Base-by-base conservation (phyloP, 2,113 vertebrate genomes). In the Pygoscelis antarcticus region DNA sequence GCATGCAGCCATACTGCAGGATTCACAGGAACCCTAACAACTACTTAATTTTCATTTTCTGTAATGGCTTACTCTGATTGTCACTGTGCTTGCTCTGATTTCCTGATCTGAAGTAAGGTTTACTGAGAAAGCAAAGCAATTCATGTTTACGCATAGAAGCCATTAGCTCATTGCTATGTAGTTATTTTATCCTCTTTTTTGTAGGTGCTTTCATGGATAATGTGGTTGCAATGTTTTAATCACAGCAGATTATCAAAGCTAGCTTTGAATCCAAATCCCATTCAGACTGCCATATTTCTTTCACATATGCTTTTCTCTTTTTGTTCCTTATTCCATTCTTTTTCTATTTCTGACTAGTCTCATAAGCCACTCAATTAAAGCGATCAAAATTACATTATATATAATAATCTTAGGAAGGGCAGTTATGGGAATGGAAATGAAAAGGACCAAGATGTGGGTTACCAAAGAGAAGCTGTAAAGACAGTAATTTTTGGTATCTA, bases 401-500 rank as follows among this genome's bases (percentile, higher is more conserved):
- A 49, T 94, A 90, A 95, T 87, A 93, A 92, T 64, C 21, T 94
- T 96, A 89, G 78, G 57, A 92, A 82, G 61, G 3, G 23, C 34
- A 97, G 77, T 96, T 95, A 96, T 10, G 25, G 30, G 17, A 96
- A 96, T 95, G 40, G 83, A 98, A 98, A 97, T 92, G 65, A 91
- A 97, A 97, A 96, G 32, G 46, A 81, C 61, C 8, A 75, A 66
- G 3, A 78, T 66, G 23, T 40, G 49, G 36, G 42, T 92, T 97
- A 89, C 89, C n/a, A 93, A 34, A 92, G 20, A 95, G 44, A 94
- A 91, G 20, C 11, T 95, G 9, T 87, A 92, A 85, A 96, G 81
- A 92, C 75, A 97, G 78, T 87, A 95, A 97, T 96, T 97, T 95
- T 65, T 82, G 42, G n/a, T 90, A 94, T 96, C 76, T 97, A 96